Evolutionary conservation across 2,888 invertebrate genomes (phyloP).

Genomic region (Omphaloscelis lunosa): DNA sequence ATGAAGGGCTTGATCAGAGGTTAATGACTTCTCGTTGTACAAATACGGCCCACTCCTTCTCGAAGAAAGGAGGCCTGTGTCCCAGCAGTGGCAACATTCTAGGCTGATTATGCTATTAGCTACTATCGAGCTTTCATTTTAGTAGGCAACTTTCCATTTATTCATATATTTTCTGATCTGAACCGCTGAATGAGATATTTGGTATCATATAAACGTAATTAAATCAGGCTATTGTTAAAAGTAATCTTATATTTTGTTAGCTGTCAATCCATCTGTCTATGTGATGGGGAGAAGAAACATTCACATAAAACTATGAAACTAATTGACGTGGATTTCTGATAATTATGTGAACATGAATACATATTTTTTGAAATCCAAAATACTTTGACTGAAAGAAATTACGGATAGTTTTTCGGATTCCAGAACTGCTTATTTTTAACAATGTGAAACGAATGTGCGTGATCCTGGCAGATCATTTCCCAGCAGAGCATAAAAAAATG

Average conservation of each 20-base stretch:
- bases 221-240: background rate
- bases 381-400: no score
- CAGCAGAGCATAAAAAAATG: no score
- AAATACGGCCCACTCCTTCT: no score
- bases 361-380: background rate
- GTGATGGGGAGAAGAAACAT: constrained; percentile 14
- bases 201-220: background rate
- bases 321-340: constrained; percentile 2
- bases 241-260: constrained; percentile 10
- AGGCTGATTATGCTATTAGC: no score
- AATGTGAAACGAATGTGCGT: no score
- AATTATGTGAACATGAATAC: background rate
- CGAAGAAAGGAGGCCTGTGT: no score
- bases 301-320: background rate
- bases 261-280: constrained; percentile 7
- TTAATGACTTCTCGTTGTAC: no score
- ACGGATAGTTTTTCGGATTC: background rate
- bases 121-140: background rate
- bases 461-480: no score
- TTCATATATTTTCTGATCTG: background rate
- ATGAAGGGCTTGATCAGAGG: no score
- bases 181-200: background rate
- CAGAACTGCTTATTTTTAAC: background rate
- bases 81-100: no score
- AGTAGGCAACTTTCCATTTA: background rate